Evolutionary conservation across 2,797 vertebrate species (phyloP), one percentile per base, ranked within the genome.

Genomic region (Malacoctenus gilli): DNA sequence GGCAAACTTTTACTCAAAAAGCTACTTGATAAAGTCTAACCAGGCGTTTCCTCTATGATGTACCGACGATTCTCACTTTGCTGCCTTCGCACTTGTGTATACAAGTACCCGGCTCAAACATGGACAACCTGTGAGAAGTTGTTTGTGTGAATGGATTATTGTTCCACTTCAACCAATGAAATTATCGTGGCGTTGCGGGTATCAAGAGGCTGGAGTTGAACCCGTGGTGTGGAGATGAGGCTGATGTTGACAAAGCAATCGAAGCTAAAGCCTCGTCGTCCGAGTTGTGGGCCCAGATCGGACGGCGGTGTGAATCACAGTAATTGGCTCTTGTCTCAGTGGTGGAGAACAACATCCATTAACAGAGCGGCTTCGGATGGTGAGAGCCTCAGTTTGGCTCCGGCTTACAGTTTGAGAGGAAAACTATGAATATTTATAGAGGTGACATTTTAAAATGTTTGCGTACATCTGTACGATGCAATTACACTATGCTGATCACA

Each of bases 261-360:
- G 23, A 75, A 69, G 54, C 62, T 39, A 14, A 67, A 68, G 68
- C 56, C 71, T 57, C 6, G 46, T 25, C 58, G 71, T 58, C 28
- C 15, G 77, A 66, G 66, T 36, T 30, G 46, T 47, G 76, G 55
- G 63, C 23, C 16, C 14, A 4, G 44, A 53, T 72, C 22, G 46
- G 41, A 58, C 64, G 2, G 38, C 55, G 2, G 68, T 7, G 69
- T 75, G 82, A 79, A 59, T 85, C 80, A 77, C 8, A 22, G 69
- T 81, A 79, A 84, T 72, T 68, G 77, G 59, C 64, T 84, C 69
- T 80, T 57, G 74, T 77, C 75, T 83, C 63, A 0, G 25, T 2
- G 38, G 38, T 42, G 55, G 53, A 79, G 60, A 80, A 67, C 57
- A 77, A 56, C 76, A 72, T 75, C 74, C 72, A 79, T 86, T 80